Base-by-base conservation (phyloP, 2,888 invertebrate species). In the Harpagoxenus sublaevis region DNA sequence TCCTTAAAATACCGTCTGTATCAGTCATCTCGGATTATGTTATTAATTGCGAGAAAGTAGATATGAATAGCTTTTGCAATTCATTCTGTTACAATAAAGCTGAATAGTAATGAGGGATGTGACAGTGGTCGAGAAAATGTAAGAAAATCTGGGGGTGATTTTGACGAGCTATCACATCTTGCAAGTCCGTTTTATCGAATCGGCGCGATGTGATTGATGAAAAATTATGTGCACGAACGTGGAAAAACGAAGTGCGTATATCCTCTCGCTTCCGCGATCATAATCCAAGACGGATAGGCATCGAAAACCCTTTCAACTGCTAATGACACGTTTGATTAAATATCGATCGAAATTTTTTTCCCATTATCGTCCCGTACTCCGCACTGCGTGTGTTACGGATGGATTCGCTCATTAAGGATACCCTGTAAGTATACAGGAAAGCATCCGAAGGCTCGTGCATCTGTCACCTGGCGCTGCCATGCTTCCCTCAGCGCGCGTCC, bases 401-500 rank as follows among this genome's bases (percentile, higher is more conserved):
- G 60, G 35, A 63, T 57, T 63, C 73, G 51, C 74, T 66, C 71
- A 71, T 81, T 62, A 71, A 71, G 71, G 71, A 81, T 45, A 71
- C 48, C 71, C 60, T 71, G 79, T 71, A 81, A 81, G 48, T 81
- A 81, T 48, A 71, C 35, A 51, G 79, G 73, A 71, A 71, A 81
- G 60, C 73, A 86, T 71, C 88, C 78, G 63, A 85, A 81, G 75
- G 78, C 84, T 71, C 86, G 83, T 86, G 87, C 89, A 89, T 90
- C 90, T 90, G 90, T 89, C 90, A 91, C 90, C 91, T 91, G 89
- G 84, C 84, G 88, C 83, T 74, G 85, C 77, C 66, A 84, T 84
- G 85, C 86, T 88, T 65, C 82, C 70, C 73, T 82, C 82, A 57
- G n/a, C 70, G 45, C 45, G 60, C 74, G 57, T 85, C 86, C 88